These are phyloP conservation scores for Neuroterus valhalla DNA, from an alignment of 1,140 invertebrate species.

Conservation along the genomic window DNA sequence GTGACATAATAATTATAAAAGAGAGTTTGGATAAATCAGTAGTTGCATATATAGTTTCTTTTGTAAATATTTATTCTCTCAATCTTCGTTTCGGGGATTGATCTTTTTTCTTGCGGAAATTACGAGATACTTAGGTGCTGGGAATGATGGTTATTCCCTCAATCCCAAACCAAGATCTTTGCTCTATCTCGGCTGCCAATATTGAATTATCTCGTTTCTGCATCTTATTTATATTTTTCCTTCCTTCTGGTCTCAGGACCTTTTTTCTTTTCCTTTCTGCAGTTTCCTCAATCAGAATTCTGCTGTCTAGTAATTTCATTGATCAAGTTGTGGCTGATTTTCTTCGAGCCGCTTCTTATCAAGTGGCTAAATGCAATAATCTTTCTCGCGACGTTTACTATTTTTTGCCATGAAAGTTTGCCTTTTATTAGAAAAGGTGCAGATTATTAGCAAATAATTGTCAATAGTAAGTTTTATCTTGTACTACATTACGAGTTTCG, in stretches of 20 bases:
- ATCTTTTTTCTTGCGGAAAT: background rate
- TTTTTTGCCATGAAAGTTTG: background rate
- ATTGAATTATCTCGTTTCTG: conserved; percentile 74
- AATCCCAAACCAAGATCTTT: conserved; percentile 60
- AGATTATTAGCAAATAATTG: no score
- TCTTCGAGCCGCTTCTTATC: conserved; percentile 4
- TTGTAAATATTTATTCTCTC: background rate
- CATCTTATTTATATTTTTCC: conserved; percentile 69
- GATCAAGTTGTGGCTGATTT: conserved; percentile 54
- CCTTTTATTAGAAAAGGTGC: no score
- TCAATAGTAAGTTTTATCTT: no score
- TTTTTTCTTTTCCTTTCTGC: conserved; percentile 26
- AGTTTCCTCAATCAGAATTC: conserved; percentile 73
- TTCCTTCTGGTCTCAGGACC: conserved; percentile 7
- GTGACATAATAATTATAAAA: conserved; percentile 24
- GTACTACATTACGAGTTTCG: no score
- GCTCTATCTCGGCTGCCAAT: conserved; percentile 64
- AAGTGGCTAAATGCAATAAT: background rate
- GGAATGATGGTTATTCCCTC: conserved; percentile 10
- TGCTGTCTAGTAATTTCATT: conserved; percentile 69
- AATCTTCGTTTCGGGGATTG: conserved; percentile 23
- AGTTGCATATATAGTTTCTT: background rate
- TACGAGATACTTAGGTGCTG: no score
- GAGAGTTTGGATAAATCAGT: background rate
- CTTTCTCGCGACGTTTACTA: background rate